Conservation (phyloP, 1,140 invertebrate genomes). For the Rhyacophila brunnea region DNA sequence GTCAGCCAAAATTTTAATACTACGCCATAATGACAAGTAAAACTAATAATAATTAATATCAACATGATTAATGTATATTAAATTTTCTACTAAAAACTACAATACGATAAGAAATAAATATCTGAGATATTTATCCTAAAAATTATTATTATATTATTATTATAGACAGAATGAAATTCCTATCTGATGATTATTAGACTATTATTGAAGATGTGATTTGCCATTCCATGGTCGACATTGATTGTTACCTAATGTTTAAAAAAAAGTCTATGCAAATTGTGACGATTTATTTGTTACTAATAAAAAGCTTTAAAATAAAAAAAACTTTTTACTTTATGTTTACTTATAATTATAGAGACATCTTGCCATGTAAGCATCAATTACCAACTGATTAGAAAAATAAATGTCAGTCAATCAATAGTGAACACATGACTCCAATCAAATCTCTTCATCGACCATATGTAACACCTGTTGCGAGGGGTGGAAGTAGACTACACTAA, state of each 20-base stretch:
- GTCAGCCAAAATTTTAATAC: too few relatives aligned
- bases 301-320: slow-evolving; percentile 23
- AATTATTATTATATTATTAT: background rate
- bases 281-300: slow-evolving; percentile 27
- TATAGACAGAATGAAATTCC: background rate
- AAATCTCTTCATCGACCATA: too few relatives aligned
- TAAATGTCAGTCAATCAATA: too few relatives aligned
- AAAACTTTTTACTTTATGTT: slow-evolving; percentile 3
- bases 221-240: background rate
- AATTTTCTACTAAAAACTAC: background rate
- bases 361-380: too few relatives aligned
- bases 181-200: background rate
- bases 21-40: too few relatives aligned
- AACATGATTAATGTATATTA: background rate
- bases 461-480: too few relatives aligned
- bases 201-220: background rate
- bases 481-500: too few relatives aligned
- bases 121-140: background rate
- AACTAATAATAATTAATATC: too few relatives aligned
- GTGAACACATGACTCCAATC: too few relatives aligned
- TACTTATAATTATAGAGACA: background rate
- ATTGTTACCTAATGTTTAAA: slow-evolving; percentile 24
- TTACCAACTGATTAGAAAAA: too few relatives aligned
- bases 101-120: background rate
- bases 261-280: slow-evolving; percentile 19